A percentile compares a stretch with the other conserved stretches of the same genome.
phyloP scores from a whole-genome alignment of 2,797 vertebrate species.

The Pyrrhura leucotis region DNA sequence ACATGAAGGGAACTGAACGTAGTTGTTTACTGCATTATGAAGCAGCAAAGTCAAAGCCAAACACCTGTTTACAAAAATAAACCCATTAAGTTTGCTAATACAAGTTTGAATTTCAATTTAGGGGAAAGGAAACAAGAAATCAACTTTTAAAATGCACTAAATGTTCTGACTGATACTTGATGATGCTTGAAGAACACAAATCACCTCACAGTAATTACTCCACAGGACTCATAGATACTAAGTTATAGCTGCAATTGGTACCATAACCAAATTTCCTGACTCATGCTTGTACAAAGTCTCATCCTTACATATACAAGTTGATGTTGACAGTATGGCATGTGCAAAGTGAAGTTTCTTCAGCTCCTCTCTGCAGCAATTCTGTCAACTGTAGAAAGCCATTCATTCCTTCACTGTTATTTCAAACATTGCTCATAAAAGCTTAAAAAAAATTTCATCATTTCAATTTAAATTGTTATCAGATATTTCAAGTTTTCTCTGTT shows the following conservation, averaged over 20 bases:
- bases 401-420: not conserved
- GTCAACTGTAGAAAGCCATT: not conserved
- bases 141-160: not conserved
- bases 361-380: not conserved
- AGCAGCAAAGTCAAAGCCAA: not conserved
- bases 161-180: not conserved
- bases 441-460: not conserved
- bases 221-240: not conserved
- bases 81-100: not conserved
- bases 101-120: not conserved
- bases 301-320: not conserved
- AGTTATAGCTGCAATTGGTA: constrained; percentile 2
- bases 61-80: not conserved
- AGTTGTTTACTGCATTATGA: not conserved
- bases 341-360: not conserved
- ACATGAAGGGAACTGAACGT: not conserved
- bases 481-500: not conserved
- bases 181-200: not conserved
- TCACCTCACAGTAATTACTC: not conserved
- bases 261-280: constrained; percentile 18
- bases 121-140: not conserved
- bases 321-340: not conserved
- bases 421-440: not conserved
- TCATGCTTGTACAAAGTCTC: constrained; percentile 38
- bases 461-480: not conserved